A percentile compares a stretch with the other conserved stretches of the same genome.
phyloP scores from a whole-genome alignment of 2,888 invertebrate species.

The Pantelozetes paolii region DNA sequence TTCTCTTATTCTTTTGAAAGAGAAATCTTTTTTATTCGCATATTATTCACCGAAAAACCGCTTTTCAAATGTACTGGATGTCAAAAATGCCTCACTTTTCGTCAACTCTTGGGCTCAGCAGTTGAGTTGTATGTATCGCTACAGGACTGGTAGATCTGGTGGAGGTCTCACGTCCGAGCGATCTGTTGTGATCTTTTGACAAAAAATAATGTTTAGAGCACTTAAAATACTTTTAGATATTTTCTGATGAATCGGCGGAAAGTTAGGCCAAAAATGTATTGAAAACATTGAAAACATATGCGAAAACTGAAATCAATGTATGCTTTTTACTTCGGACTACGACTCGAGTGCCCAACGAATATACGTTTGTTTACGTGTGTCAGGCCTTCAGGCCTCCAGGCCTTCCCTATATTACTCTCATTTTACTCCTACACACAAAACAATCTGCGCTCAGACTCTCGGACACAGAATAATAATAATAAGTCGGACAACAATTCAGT shows the following conservation, averaged over 20 bases:
- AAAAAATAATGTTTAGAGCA: conserved; percentile 2
- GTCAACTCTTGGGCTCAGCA: neutral
- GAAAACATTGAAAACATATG: conserved; percentile 1
- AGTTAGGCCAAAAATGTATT: no score
- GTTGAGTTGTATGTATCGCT: no score
- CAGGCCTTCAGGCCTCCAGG: no score
- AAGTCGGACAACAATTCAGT: neutral
- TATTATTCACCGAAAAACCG: no score
- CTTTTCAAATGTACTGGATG: no score
- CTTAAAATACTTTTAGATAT: neutral
- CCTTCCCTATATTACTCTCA: neutral
- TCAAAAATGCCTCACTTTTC: neutral
- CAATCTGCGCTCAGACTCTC: conserved; percentile 14
- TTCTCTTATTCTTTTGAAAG: no score
- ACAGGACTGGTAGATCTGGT: no score
- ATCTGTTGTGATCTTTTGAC: neutral
- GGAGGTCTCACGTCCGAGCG: neutral
- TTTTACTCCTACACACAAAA: conserved; percentile 12
- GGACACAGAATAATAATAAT: neutral
- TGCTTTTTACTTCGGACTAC: no score
- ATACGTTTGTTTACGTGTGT: no score
- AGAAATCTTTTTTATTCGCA: no score
- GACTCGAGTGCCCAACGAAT: no score
- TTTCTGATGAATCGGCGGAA: neutral
- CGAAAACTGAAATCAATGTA: no score